Evolutionary conservation across 2,113 vertebrate genomes (phyloP), one percentile per base, ranked within the genome.

Genomic region (Brienomyrus longianalis): DNA sequence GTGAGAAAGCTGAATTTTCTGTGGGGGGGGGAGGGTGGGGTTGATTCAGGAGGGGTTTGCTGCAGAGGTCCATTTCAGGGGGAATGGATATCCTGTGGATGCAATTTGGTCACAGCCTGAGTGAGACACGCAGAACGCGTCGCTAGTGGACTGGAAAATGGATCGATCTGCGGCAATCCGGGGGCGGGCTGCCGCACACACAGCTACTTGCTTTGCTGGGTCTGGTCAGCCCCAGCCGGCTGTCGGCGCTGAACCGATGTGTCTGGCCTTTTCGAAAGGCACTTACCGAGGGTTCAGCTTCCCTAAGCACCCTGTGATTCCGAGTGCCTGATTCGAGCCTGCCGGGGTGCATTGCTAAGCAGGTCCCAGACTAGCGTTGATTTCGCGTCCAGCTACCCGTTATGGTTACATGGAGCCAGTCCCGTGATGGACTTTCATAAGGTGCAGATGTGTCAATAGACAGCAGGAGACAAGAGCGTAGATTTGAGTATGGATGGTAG

Each of bases 51-150:
- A 62, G 89, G 77, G 88, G 66, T 50, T 47, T 51, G 91, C 91
- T 92, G 88, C 90, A 59, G 87, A 84, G 88, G 5, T 88, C 90
- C 89, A 90, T 91, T 35, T 93, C 93, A 92, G 88, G 92, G 90
- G 89, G 91, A 90, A 90, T 70, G 52, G 90, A 91, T 91, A 89
- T 93, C 86, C 89, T 86, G 89, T 90, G 91, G 88, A 80, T 15
- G 83, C 90, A 85, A 89, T 90, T 90, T 88, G 83, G 89, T 92
- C 56, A 5, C 90, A 88, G 90, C 70, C 89, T 88, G 89, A 90
- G 89, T 83, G 48, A 91, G 91, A 89, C 90, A 51, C 77, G 87
- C 74, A 23, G 90, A 91, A 92, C 88, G 77, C 47, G 56, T 92
- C 89, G 89, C 86, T 19, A 19, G 90, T 86, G 59, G 87, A 87